These are phyloP conservation scores for Drosophila pachea DNA, from an alignment of 1,140 invertebrate species.

Conservation along the genomic window DNA sequence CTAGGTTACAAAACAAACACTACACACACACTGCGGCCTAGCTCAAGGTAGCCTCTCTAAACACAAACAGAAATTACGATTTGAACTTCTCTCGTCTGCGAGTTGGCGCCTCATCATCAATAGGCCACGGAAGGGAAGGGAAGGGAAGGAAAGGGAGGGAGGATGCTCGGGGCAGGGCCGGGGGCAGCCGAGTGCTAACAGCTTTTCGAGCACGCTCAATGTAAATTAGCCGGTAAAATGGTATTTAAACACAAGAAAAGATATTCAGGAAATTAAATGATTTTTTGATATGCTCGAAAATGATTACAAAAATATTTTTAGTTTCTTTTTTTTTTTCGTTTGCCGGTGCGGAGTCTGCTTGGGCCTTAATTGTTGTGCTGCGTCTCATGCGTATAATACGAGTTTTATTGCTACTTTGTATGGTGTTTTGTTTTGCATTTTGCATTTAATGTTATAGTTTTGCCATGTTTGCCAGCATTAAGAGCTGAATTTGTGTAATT, in stretches of 20 bases:
- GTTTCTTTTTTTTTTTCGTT: constrained; percentile 14
- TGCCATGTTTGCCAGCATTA: constrained; percentile 51
- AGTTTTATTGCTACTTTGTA: constrained; percentile 17
- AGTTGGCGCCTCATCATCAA: constrained; percentile 57
- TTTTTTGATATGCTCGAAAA: constrained; percentile 72
- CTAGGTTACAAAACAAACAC: constrained; percentile 70
- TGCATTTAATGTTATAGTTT: constrained; percentile 47
- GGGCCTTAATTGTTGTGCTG: constrained; percentile 23
- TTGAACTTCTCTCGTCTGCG: constrained; percentile 41
- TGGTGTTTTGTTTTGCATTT: background rate
- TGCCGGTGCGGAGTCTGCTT: constrained; percentile 34
- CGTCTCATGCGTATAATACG: constrained; percentile 18
- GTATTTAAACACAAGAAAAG: constrained; percentile 12
- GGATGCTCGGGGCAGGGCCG: constrained; percentile 11
- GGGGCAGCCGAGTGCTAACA: constrained; percentile 22
- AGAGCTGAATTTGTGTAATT: constrained; percentile 31
- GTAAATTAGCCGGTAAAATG: constrained; percentile 67
- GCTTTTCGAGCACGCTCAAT: constrained; percentile 60
- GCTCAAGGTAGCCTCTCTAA: constrained; percentile 59
- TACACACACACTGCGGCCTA: constrained; percentile 46
- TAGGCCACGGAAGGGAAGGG: background rate
- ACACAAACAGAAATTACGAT: constrained; percentile 59
- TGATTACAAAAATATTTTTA: constrained; percentile 59
- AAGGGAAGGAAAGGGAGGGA: background rate
- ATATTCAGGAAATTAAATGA: constrained; percentile 70